Evolutionary conservation across 2,113 vertebrate genomes (phyloP).

Genomic region (Stegastes partitus): DNA sequence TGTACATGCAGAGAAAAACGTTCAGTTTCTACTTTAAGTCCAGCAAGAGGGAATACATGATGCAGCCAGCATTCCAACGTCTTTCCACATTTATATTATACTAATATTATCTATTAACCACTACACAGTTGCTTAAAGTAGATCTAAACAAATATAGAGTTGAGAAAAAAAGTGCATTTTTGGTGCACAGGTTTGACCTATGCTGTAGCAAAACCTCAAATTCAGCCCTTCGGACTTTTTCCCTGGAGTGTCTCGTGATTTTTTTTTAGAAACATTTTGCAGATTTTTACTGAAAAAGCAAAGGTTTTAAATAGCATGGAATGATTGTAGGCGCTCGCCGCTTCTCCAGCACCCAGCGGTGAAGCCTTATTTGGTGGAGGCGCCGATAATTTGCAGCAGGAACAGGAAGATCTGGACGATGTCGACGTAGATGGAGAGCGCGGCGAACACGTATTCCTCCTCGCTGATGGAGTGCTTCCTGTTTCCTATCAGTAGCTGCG

Average conservation of each 20-base stretch:
- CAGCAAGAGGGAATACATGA: constrained; percentile 19
- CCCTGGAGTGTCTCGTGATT: constrained; percentile 16
- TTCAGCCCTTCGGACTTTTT: constrained; percentile 45
- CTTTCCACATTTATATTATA: not conserved
- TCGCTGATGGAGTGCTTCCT: constrained; percentile 92
- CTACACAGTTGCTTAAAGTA: constrained; percentile 17
- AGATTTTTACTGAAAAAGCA: constrained; percentile 14
- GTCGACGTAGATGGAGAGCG: constrained; percentile 94
- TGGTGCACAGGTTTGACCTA: constrained; percentile 25
- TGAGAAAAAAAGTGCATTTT: constrained; percentile 49
- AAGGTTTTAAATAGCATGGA: not conserved
- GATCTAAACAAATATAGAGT: constrained; percentile 37
- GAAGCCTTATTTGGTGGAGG: constrained; percentile 59
- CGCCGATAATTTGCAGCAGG: constrained; percentile 92
- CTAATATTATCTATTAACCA: not conserved
- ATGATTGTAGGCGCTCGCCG: not conserved
- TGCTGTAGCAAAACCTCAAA: constrained; percentile 11
- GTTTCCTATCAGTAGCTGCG: constrained; percentile 95
- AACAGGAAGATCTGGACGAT: constrained; percentile 95
- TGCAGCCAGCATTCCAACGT: constrained; percentile 12
- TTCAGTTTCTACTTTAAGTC: constrained; percentile 8
- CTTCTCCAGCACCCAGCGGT: not conserved
- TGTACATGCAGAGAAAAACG: constrained; percentile 30
- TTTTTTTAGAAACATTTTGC: constrained; percentile 12
- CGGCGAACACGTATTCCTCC: constrained; percentile 93